Base-by-base conservation (phyloP, 2,113 vertebrate species). In the Poecilia latipinna region DNA sequence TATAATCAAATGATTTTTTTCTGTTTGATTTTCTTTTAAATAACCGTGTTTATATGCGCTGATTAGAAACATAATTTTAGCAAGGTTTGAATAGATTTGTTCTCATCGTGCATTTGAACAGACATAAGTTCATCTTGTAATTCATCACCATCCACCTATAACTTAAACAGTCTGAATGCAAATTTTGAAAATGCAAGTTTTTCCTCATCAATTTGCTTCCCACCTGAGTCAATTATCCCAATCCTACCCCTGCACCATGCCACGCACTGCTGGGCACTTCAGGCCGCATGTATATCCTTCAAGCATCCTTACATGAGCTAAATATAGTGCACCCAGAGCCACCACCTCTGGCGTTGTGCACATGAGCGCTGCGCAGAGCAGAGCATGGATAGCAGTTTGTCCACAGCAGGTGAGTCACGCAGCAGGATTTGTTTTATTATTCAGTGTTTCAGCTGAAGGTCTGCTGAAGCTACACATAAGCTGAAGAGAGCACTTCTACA, bases 361-460 rank as follows among this genome's bases (percentile, higher is more conserved):
- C 63, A 29, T 28, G 4, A 37, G 66, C 28, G 33, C 57, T 31
- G 35, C 5, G 33, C 54, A 26, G 10, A 61, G 33, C 54, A 26
- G 10, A 61, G 29, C 39, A 28, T 26, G 31, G 51, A 54, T 1
- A 22, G n/a, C 63, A 51, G 33, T 69, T 37, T 28, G 64, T 29
- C 39, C 10, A 35, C 26, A 68, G 63, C 31, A 35, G 51, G 8
- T 67, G 78, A 78, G 74, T 75, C 77, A 78, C 0, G 13, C 33
- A 42, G 65, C 60, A 39, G 24, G 3, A 32, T 78, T 82, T 60
- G 31, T 60, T 72, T 65, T 66, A 61, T 31, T 37, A 42, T 74
- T 81, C 24, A 61, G 2, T 15, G 26, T 66, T 61, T 80, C 8
- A 54, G n/a, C 22, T 37, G 22, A 81, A 82, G 75, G 44, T 60